Base-by-base conservation (phyloP, 2,797 vertebrate genomes). In the Australoheros facetus region DNA sequence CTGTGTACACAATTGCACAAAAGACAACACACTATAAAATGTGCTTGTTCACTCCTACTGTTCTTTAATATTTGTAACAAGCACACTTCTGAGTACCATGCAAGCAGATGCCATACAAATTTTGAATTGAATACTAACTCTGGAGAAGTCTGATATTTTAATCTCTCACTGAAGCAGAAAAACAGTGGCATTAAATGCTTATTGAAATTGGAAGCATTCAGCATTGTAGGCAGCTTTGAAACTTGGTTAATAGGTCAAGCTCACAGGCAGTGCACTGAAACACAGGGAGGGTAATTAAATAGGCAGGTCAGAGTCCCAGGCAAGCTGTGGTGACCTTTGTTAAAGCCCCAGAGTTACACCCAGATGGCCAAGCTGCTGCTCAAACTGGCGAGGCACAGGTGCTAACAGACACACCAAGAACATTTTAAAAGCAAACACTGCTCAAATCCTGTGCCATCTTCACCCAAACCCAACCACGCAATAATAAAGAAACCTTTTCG, bases 301-400 rank as follows among this genome's bases (percentile, higher is more conserved):
- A 71, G 51, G 78, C 45, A 73, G 80, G 85, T 85, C 77, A 85
- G 48, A 85, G 86, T 86, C 86, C 70, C 84, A 83, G 71, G 71
- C 62, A 75, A 82, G 70, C 81, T 71, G 79, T 48, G 57, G 48
- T 85, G 80, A 88, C 89, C 83, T 91, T 87, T 82, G 78, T 64
- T 71, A 76, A 83, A 81, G 66, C 83, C 85, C 73, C 79, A 85
- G 73, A 84, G 87, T 80, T 72, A 58, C 5, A 75, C 56, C 71
- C 85, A 89, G 82, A 91, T 92, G 82, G 82, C 81, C 81, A 81
- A 74, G 56, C 82, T 81, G 73, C 51, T 74, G 58, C 71, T 87
- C 42, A 81, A 75, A 76, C 74, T 78, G 57, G 37, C 42, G 56
- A 75, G 54, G 30, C 71, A 21, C 5, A 17, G 21, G 23, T 2